phyloP scores from a whole-genome alignment of 2,113 vertebrate species.

The Oxyura jamaicensis region DNA sequence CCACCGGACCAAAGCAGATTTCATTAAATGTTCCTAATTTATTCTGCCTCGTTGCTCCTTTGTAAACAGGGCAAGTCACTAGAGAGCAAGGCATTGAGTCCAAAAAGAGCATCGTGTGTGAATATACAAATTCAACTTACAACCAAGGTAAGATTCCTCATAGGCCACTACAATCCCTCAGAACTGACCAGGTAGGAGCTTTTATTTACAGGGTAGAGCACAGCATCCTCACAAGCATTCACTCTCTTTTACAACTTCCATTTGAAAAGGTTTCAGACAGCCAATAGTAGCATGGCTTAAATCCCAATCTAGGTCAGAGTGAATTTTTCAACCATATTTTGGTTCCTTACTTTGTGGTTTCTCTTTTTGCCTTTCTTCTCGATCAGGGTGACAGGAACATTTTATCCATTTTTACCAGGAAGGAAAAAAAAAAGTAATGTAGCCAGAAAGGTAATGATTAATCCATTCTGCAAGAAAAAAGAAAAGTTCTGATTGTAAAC shows the following conservation, averaged over 20 bases:
- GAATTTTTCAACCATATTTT: conserved; percentile 28
- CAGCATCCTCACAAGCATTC: background rate
- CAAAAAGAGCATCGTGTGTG: background rate
- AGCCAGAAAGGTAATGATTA: conserved; percentile 74
- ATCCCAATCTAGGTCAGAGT: conserved; percentile 56
- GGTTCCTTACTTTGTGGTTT: conserved; percentile 33
- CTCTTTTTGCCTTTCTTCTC: conserved; percentile 49
- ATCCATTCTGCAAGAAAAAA: conserved; percentile 30
- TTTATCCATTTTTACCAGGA: background rate
- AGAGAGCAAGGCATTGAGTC: conserved; percentile 24
- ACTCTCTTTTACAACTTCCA: background rate
- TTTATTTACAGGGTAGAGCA: background rate
- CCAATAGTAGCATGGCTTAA: conserved; percentile 38
- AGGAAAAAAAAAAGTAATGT: background rate
- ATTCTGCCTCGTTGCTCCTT: conserved; percentile 5
- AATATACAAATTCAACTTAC: background rate
- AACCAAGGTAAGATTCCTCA: background rate
- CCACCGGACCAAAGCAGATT: background rate
- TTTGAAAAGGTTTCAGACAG: conserved; percentile 1
- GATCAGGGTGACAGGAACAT: background rate
- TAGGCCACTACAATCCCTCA: background rate
- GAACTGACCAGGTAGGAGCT: background rate
- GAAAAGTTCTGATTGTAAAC: conserved; percentile 15
- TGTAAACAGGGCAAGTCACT: conserved; percentile 21
- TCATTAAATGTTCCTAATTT: conserved; percentile 39